Conservation (phyloP, 2,888 invertebrate species). For the Thecocarcelia acutangulata region DNA sequence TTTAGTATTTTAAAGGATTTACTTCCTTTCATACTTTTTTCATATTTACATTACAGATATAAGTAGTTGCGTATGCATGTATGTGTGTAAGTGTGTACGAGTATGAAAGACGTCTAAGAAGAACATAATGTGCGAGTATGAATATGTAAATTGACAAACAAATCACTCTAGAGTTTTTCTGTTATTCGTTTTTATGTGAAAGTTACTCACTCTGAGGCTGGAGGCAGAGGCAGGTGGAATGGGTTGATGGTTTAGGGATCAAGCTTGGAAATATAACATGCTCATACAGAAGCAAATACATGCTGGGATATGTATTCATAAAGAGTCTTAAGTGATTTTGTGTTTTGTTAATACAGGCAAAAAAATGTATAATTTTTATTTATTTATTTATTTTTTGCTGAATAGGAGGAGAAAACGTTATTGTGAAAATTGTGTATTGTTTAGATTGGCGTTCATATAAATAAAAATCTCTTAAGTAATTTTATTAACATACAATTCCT, state of each 20-base stretch:
- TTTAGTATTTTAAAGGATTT: conserved; percentile 50
- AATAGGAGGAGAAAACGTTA: conserved; percentile 56
- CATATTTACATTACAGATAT: conserved; percentile 53
- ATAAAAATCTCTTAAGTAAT: conserved; percentile 65
- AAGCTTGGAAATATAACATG: conserved; percentile 37
- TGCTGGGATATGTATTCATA: conserved; percentile 3
- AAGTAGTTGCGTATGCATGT: conserved; percentile 12
- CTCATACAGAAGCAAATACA: conserved; percentile 1
- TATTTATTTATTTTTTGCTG: not conserved
- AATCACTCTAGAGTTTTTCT: conserved; percentile 75
- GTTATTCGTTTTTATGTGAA: conserved; percentile 56
- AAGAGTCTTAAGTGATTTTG: conserved; percentile 57
- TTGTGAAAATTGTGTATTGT: conserved; percentile 45
- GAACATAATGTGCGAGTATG: conserved; percentile 67
- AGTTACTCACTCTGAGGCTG: conserved; percentile 66
- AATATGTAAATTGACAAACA: conserved; percentile 79
- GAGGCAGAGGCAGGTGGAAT: conserved; percentile 58
- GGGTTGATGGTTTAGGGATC: conserved; percentile 42
- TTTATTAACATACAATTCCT: conserved; percentile 55
- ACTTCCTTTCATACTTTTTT: conserved; percentile 56
- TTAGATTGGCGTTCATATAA: conserved; percentile 34
- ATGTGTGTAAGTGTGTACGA: too few relatives aligned
- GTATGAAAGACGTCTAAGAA: conserved; percentile 30
- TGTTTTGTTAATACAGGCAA: conserved; percentile 30
- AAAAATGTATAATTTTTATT: conserved; percentile 1